Percentiles rank a stretch among this genome's conserved stretches.
These are phyloP conservation scores for Takifugu flavidus DNA, from an alignment of 2,113 vertebrate genomes.

Conservation along the genomic window DNA sequence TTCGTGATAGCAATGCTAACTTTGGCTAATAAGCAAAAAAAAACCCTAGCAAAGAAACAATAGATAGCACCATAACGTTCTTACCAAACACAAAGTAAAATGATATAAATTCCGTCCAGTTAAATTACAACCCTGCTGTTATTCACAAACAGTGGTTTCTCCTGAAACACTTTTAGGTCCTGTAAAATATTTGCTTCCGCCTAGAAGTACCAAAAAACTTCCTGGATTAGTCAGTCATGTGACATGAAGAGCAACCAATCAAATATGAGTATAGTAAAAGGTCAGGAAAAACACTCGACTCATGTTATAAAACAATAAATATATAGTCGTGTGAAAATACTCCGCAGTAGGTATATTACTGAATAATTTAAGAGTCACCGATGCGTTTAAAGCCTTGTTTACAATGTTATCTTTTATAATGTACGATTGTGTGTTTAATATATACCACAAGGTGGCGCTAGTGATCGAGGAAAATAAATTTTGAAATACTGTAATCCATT, in stretches of 20 bases:
- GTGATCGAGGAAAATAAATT: no score
- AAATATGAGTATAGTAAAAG: background rate
- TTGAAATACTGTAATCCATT: no score
- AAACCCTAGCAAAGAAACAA: background rate
- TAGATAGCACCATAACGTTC: background rate
- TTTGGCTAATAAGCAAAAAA: constrained; percentile 6
- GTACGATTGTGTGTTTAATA: no score
- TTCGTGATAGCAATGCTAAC: constrained; percentile 25
- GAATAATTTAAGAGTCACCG: no score
- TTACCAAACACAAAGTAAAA: constrained; percentile 23
- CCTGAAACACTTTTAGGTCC: constrained; percentile 24
- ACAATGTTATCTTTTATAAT: no score
- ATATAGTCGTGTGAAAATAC: no score
- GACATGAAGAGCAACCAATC: constrained; percentile 41
- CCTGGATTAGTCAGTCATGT: constrained; percentile 54
- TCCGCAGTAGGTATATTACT: no score
- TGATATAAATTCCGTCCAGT: background rate
- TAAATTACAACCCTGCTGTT: background rate
- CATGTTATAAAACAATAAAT: no score
- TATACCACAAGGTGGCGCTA: no score
- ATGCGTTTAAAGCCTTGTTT: no score
- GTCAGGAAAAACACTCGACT: no score
- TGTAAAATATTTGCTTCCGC: constrained; percentile 53
- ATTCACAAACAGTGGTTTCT: constrained; percentile 5
- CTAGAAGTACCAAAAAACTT: constrained; percentile 57